phyloP scores from a whole-genome alignment of 2,113 vertebrate species.

The Globicephala melas region DNA sequence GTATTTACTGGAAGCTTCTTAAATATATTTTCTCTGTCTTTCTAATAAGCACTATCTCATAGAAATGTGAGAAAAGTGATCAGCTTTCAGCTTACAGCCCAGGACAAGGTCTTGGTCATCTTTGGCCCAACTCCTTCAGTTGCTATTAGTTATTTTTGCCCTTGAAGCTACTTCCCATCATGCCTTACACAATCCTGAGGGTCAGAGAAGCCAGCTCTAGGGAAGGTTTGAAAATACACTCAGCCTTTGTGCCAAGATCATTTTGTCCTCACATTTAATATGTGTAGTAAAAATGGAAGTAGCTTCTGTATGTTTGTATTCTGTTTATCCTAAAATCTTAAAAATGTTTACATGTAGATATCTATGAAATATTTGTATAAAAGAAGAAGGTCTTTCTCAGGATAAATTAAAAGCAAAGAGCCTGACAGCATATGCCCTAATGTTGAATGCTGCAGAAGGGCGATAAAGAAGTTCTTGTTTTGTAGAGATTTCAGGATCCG shows the following conservation, averaged over 20 bases:
- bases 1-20: not conserved
- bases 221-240: not conserved
- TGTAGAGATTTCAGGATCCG: not conserved
- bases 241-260: not conserved
- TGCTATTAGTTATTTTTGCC: not conserved
- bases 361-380: not conserved
- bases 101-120: not conserved
- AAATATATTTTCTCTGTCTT: not conserved
- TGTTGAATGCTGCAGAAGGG: not conserved
- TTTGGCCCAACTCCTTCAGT: not conserved
- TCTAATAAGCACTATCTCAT: not conserved
- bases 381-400: not conserved
- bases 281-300: not conserved
- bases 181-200: not conserved
- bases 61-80: not conserved
- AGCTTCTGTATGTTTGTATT: not conserved
- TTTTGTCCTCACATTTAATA: not conserved
- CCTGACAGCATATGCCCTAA: not conserved
- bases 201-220: not conserved
- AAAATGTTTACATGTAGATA: not conserved
- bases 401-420: not conserved
- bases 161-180: not conserved
- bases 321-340: slow-evolving; percentile 2
- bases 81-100: not conserved
- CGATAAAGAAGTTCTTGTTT: not conserved